phyloP scores from a whole-genome alignment of 2,797 vertebrate species.

The Helarctos malayanus region DNA sequence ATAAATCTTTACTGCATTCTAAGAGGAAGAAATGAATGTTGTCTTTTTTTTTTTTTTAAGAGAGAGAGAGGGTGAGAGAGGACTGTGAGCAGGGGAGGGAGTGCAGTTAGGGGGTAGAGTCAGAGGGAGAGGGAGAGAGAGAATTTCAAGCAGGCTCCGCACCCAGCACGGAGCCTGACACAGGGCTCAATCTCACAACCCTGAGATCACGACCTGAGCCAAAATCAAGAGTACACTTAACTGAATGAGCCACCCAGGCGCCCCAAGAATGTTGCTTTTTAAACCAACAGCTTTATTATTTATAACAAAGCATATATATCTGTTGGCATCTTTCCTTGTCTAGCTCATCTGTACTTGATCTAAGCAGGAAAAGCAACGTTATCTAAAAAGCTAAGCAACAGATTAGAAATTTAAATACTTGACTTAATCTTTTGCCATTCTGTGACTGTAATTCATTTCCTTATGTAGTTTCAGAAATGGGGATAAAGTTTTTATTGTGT shows the following conservation, averaged over 20 bases:
- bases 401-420: conserved; percentile 48
- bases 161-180: not conserved
- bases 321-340: conserved; percentile 26
- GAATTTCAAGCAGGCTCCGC: not conserved
- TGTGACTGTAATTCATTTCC: not conserved
- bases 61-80: not conserved
- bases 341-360: conserved; percentile 50
- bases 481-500: not conserved
- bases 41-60: not conserved
- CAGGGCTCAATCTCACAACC: not conserved
- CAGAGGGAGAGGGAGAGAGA: not conserved
- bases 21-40: not conserved
- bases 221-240: not conserved
- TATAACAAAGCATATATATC: not conserved
- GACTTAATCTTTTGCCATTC: not conserved
- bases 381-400: conserved; percentile 18
- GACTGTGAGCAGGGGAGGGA: too few relatives aligned
- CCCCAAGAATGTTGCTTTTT: conserved; percentile 1
- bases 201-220: not conserved
- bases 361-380: conserved; percentile 57
- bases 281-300: conserved; percentile 34
- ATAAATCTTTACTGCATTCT: conserved; percentile 42
- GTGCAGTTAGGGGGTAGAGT: not conserved
- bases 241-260: not conserved
- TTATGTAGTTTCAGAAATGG: conserved; percentile 33